phyloP scores from a whole-genome alignment of 2,888 invertebrate species.

The Zaprionus lineosus region DNA sequence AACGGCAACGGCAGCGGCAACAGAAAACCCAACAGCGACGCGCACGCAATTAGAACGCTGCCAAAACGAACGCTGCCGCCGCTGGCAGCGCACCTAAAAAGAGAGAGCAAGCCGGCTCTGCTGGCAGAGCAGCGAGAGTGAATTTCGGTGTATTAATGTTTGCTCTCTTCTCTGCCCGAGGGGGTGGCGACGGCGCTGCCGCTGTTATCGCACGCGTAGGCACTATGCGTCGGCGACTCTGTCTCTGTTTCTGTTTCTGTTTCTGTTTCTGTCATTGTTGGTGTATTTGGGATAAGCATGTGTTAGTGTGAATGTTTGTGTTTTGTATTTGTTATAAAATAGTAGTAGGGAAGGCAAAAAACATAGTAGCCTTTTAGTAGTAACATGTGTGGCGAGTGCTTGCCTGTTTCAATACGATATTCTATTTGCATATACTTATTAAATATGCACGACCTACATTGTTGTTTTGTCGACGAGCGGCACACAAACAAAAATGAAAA shows the following conservation, averaged over 20 bases:
- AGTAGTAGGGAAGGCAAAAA: constrained; percentile 45
- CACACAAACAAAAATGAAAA: constrained; percentile 52
- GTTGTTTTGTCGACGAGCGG: constrained; percentile 53
- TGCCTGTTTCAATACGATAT: constrained; percentile 41
- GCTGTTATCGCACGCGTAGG: constrained; percentile 54
- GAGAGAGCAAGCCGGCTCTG: constrained; percentile 30
- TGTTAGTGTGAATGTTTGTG: constrained; percentile 26
- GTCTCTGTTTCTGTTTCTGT: neutral
- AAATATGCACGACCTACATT: constrained; percentile 76
- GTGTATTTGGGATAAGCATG: no score
- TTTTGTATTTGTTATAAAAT: constrained; percentile 59
- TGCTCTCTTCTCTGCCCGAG: constrained; percentile 44
- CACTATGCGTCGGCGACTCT: constrained; percentile 44
- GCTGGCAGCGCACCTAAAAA: constrained; percentile 26
- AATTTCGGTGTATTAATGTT: constrained; percentile 41
- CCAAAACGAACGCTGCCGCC: constrained; percentile 16
- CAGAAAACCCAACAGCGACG: constrained; percentile 50
- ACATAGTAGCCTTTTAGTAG: constrained; percentile 36
- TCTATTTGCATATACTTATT: constrained; percentile 69
- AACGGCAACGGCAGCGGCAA: neutral
- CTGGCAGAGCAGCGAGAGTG: constrained; percentile 65
- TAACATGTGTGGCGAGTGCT: constrained; percentile 22
- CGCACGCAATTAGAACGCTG: constrained; percentile 69
- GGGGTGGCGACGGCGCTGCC: constrained; percentile 51
- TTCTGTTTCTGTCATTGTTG: constrained; percentile 4